phyloP scores from a whole-genome alignment of 2,888 invertebrate genomes.

The Meganola albula region DNA sequence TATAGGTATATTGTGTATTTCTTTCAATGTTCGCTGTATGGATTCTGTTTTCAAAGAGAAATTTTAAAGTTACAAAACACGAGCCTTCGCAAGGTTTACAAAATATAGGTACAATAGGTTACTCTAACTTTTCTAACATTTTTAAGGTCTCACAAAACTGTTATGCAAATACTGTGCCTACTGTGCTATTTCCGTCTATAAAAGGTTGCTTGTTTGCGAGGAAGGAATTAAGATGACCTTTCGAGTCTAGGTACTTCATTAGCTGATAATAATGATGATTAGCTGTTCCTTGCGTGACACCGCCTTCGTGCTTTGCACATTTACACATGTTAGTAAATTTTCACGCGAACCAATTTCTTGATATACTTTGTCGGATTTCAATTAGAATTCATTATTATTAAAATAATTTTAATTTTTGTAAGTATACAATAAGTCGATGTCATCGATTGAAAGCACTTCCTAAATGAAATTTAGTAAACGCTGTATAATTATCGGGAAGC shows the following conservation, averaged over 20 bases:
- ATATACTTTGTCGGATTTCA: constrained; percentile 26
- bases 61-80: no score
- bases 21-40: no score
- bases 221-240: constrained; percentile 43
- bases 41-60: no score
- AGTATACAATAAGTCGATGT: no score
- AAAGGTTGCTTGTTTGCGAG: constrained; percentile 23
- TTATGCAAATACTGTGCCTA: constrained; percentile 43
- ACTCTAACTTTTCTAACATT: no score
- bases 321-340: constrained; percentile 48
- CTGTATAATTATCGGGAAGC: no score
- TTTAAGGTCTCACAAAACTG: constrained; percentile 25
- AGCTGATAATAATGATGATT: constrained; percentile 50
- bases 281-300: constrained; percentile 41
- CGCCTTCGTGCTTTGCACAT: constrained; percentile 41
- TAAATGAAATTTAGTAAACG: no score
- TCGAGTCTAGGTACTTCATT: constrained; percentile 37
- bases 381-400: no score
- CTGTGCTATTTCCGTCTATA: constrained; percentile 35
- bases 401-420: no score
- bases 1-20: constrained; percentile 15
- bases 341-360: constrained; percentile 44
- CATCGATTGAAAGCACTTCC: no score
- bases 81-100: no score
- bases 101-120: no score